These are phyloP conservation scores for Limnephilus lunatus DNA, from an alignment of 2,888 invertebrate genomes.

Conservation along the genomic window DNA sequence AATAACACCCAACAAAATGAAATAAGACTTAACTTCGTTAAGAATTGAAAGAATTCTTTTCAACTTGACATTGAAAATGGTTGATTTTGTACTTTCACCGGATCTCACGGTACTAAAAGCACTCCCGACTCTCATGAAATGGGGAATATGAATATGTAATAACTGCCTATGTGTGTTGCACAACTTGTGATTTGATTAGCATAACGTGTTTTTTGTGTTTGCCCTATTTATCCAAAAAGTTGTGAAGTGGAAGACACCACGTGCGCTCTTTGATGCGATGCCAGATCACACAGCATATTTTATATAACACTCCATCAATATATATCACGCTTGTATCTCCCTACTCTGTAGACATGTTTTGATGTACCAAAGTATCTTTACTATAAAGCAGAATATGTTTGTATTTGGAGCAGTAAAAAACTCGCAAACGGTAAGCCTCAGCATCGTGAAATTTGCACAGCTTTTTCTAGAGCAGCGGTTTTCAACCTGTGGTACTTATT, in stretches of 20 bases:
- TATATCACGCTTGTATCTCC: not conserved
- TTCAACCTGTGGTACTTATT: no score
- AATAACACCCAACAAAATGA: not conserved
- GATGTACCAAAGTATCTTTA: not conserved
- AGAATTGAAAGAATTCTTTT: not conserved
- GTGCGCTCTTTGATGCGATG: not conserved
- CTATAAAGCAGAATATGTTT: not conserved
- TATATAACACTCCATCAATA: not conserved
- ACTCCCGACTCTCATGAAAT: not conserved
- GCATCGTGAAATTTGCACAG: not conserved
- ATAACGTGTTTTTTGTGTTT: conserved; percentile 18
- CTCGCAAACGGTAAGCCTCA: not conserved
- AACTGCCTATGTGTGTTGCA: not conserved
- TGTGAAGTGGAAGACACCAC: not conserved
- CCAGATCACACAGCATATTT: not conserved
- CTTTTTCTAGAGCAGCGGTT: not conserved
- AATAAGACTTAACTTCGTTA: not conserved
- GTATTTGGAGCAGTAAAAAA: not conserved
- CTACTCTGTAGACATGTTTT: not conserved
- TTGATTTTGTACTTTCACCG: conserved; percentile 16
- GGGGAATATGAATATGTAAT: not conserved
- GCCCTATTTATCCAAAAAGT: conserved; percentile 4
- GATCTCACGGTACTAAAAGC: not conserved
- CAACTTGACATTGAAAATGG: conserved; percentile 14
- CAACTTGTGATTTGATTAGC: not conserved